Base-by-base conservation (phyloP, 2,888 invertebrate species). In the Azorinus chamasolen region DNA sequence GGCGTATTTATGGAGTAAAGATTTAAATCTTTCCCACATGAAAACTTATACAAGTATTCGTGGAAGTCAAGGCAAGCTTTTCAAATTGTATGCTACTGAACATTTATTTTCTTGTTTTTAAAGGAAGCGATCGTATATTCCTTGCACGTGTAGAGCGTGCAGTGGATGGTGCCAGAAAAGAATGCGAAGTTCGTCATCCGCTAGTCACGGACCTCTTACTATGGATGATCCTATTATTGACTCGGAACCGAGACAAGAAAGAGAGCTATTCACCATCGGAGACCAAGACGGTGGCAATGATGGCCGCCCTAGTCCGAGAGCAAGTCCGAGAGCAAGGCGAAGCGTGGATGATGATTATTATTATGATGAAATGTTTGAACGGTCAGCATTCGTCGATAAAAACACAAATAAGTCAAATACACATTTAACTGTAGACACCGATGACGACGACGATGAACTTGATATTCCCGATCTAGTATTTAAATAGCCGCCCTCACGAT, bases 321-420 rank as follows among this genome's bases (percentile, higher is more conserved):
- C 41, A 2, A n/a, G 64, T 4, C 25, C 18, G 8, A 39, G 46
- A 20, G 27, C 48, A 12, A 39, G 72, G n/a, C 18, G 53, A 3
- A 51, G 46, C 6, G 24, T 20, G 3, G 81, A 78, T 4, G 81
- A 81, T 22, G 85, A 79, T 39, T 85, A 83, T 64, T 85, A 82
- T 50, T 85, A 83, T 50, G 85, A 85, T 37, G 85, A 85, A 64
- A 82, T 85, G 32, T 85, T 83, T 50, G 85, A 82, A 57, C 62
- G 55, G 22, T 85, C 85, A n/a, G 85, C 85, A 18, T 85, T 85
- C 73, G 76, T 76, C 1, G 85, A 83, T 53, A 74, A 69, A 57
- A 58, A 22, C 24, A 85, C 83, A 27, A 74, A 79, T 12, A 43
- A 71, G n/a, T 63, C 82, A 24, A 82, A 76, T 20, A 79, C 41